Percentiles rank a stretch among this genome's conserved stretches.
These are phyloP conservation scores for Lycocorax pyrrhopterus DNA, from an alignment of 2,113 vertebrate genomes.

Conservation along the genomic window DNA sequence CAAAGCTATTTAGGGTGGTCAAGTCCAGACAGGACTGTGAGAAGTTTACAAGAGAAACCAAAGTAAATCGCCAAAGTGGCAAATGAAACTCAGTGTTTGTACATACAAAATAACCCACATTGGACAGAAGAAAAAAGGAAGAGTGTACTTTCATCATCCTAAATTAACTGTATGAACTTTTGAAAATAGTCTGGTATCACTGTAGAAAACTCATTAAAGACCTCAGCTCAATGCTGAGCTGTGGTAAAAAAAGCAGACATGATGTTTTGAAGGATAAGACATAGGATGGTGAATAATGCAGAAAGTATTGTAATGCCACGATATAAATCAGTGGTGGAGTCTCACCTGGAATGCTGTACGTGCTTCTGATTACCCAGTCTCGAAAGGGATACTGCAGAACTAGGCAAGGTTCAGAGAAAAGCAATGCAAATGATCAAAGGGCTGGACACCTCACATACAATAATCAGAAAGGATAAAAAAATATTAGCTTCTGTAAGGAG, in stretches of 20 bases:
- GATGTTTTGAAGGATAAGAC: slow-evolving; percentile 62
- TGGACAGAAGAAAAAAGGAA: slow-evolving; percentile 51
- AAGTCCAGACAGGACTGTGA: slow-evolving; percentile 33
- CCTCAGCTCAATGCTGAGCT: slow-evolving; percentile 41
- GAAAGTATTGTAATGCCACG: slow-evolving; percentile 44
- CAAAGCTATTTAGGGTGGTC: slow-evolving; percentile 11
- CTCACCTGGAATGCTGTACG: slow-evolving; percentile 25
- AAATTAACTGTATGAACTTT: slow-evolving; percentile 45
- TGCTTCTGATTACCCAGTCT: background rate
- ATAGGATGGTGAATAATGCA: slow-evolving; percentile 55
- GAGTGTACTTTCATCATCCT: slow-evolving; percentile 41
- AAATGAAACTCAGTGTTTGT: background rate
- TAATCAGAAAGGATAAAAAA: background rate
- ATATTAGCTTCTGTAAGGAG: background rate
- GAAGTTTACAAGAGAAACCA: slow-evolving; percentile 38
- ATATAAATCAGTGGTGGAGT: slow-evolving; percentile 59
- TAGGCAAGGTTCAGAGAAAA: background rate
- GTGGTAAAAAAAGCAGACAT: slow-evolving; percentile 54
- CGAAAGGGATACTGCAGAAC: background rate
- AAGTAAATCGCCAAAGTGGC: slow-evolving; percentile 6
- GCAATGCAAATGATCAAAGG: background rate
- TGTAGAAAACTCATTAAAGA: slow-evolving; percentile 54
- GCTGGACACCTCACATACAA: background rate
- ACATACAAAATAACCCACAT: slow-evolving; percentile 12
- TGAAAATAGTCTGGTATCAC: slow-evolving; percentile 56